phyloP scores from a whole-genome alignment of 2,888 invertebrate species.

The Pinctada fucata region DNA sequence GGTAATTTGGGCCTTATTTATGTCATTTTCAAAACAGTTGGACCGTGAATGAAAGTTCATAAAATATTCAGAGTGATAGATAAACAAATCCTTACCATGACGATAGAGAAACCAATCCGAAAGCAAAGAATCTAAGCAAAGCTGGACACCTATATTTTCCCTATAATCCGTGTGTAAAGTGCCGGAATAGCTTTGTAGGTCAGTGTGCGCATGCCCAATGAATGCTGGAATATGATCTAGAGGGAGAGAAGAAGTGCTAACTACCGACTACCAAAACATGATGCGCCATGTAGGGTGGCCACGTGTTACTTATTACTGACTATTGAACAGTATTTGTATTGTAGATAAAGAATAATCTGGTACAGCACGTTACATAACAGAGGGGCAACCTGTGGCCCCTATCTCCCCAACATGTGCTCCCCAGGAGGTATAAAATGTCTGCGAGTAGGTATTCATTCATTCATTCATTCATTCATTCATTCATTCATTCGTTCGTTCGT shows the following conservation, averaged over 20 bases:
- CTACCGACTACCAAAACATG: not conserved
- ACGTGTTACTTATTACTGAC: not conserved
- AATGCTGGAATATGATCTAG: not conserved
- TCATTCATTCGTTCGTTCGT: no score
- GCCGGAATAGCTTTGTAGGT: constrained; percentile 1
- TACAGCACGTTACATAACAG: no score
- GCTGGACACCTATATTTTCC: not conserved
- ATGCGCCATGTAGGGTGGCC: not conserved
- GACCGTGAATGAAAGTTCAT: no score
- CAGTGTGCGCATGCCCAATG: not conserved
- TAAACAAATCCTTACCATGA: not conserved
- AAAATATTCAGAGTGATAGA: constrained; percentile 6
- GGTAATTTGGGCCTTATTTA: no score
- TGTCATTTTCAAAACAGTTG: no score
- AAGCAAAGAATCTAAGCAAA: not conserved
- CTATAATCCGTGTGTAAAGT: not conserved
- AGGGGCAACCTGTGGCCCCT: no score
- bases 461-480: no score
- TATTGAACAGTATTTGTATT: not conserved
- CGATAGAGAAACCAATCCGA: not conserved
- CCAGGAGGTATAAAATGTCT: no score
- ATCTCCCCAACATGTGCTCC: no score
- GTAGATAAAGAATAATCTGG: no score
- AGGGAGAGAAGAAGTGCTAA: not conserved
- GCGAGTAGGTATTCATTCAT: no score